These are phyloP conservation scores for Noctua pronuba DNA, from an alignment of 2,888 invertebrate genomes.

Conservation along the genomic window DNA sequence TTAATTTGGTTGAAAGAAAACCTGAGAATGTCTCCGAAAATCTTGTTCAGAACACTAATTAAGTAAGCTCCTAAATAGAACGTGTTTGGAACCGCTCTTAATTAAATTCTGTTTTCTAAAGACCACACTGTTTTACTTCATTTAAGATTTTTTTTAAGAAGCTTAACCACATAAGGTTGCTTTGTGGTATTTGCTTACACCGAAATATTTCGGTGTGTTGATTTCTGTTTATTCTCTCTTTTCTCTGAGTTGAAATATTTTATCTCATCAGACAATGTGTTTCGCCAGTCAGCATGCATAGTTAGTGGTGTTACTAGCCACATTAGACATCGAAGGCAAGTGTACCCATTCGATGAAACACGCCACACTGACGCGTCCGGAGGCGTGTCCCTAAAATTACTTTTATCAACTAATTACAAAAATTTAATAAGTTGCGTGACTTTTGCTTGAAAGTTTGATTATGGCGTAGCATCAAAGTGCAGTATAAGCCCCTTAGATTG, in stretches of 20 bases:
- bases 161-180: neutral
- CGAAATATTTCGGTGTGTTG: neutral
- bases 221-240: neutral
- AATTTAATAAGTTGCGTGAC: slow-evolving; percentile 26
- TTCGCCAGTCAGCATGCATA: neutral
- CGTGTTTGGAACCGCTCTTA: neutral
- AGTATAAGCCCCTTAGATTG: slow-evolving; percentile 61
- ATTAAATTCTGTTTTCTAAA: slow-evolving; percentile 21
- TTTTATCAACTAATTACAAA: slow-evolving; percentile 32
- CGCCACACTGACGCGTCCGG: slow-evolving; percentile 14
- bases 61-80: slow-evolving; percentile 5
- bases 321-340: slow-evolving; percentile 25
- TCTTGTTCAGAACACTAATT: neutral
- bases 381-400: slow-evolving; percentile 29
- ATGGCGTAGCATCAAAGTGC: slow-evolving; percentile 47
- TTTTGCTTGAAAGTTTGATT: slow-evolving; percentile 20
- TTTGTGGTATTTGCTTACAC: neutral
- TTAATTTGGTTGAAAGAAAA: slow-evolving; percentile 11
- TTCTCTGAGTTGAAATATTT: neutral
- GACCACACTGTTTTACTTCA: slow-evolving; percentile 3
- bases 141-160: slow-evolving; percentile 5
- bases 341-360: slow-evolving; percentile 29
- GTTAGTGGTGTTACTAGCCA: slow-evolving; percentile 16
- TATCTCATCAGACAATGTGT: neutral
- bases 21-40: neutral